Conservation (phyloP, 2,888 invertebrate species). For the Apamea anceps region DNA sequence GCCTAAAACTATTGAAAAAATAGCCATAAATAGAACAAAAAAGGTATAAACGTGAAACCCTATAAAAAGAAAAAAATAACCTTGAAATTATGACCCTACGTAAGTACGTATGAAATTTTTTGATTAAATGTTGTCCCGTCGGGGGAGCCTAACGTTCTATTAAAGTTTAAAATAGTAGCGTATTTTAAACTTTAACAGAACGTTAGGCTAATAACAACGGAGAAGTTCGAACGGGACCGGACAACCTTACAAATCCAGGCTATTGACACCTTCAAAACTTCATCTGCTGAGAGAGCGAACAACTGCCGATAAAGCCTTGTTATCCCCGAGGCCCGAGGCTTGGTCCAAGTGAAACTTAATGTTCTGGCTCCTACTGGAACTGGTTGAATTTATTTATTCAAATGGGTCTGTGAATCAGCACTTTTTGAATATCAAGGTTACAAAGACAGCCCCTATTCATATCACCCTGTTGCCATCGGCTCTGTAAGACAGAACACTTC, state of each 20-base stretch:
- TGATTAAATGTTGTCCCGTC: too few species aligned
- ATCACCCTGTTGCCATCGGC: background rate
- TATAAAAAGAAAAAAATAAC: too few species aligned
- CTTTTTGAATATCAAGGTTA: background rate
- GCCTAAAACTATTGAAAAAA: too few species aligned
- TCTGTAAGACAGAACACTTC: background rate
- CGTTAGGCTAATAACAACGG: too few species aligned
- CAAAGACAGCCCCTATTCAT: background rate
- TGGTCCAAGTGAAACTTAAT: conserved; percentile 18
- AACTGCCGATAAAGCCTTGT: conserved; percentile 24
- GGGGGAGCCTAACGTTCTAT: too few species aligned
- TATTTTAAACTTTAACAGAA: too few species aligned
- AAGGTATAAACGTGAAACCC: too few species aligned
- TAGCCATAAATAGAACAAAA: too few species aligned
- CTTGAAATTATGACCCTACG: too few species aligned
- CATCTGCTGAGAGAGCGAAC: conserved; percentile 11
- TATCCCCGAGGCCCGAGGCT: background rate
- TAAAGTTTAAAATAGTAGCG: too few species aligned
- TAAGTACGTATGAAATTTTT: too few species aligned
- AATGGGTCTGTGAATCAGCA: background rate
- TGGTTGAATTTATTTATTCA: conserved; percentile 9
- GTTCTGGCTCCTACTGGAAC: background rate
- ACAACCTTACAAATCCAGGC: conserved; percentile 22
- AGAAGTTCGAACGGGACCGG: conserved; percentile 16
- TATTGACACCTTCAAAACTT: conserved; percentile 29